Evolutionary conservation across 1,140 invertebrate species (phyloP).

Genomic region (Riptortus pedestris): DNA sequence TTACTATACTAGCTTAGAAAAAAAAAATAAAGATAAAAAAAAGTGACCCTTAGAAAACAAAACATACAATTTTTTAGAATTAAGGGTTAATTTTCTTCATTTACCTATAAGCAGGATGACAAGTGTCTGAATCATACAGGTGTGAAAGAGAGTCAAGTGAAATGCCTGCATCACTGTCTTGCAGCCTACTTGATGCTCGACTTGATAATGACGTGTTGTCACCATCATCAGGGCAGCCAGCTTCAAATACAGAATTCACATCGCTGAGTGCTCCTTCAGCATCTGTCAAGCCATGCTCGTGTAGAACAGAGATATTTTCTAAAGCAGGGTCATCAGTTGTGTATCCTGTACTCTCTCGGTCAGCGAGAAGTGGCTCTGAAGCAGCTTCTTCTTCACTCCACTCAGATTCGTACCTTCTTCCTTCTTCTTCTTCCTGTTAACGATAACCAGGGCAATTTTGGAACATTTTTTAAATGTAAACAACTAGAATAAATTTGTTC

Average conservation of each 20-base stretch:
- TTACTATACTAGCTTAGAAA: too few species aligned
- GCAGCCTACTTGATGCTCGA: constrained; percentile 62
- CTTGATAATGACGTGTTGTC: constrained; percentile 67
- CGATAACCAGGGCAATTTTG: too few species aligned
- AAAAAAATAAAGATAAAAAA: too few species aligned
- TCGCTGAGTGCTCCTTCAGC: constrained; percentile 71
- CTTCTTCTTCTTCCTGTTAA: constrained; percentile 42
- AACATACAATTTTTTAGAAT: constrained; percentile 29
- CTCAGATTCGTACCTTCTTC: constrained; percentile 52
- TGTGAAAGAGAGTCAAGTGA: constrained; percentile 66
- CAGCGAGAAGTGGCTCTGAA: constrained; percentile 42
- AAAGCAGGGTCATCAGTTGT: constrained; percentile 70
- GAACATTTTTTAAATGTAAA: too few species aligned
- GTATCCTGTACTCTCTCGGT: constrained; percentile 62
- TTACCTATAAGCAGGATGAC: too few species aligned
- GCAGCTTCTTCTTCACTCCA: constrained; percentile 65
- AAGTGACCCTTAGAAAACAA: background rate
- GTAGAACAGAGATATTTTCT: constrained; percentile 70
- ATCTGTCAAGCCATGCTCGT: constrained; percentile 75
- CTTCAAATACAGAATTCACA: constrained; percentile 65
- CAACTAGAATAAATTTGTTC: too few species aligned
- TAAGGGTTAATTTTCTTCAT: too few species aligned
- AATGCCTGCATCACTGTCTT: constrained; percentile 62
- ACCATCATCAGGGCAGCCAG: constrained; percentile 39
- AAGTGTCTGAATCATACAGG: constrained; percentile 70